Evolutionary conservation across 1,140 invertebrate species (phyloP), one percentile per base, ranked within the genome.

Genomic region (Drosophila lacteicornis): DNA sequence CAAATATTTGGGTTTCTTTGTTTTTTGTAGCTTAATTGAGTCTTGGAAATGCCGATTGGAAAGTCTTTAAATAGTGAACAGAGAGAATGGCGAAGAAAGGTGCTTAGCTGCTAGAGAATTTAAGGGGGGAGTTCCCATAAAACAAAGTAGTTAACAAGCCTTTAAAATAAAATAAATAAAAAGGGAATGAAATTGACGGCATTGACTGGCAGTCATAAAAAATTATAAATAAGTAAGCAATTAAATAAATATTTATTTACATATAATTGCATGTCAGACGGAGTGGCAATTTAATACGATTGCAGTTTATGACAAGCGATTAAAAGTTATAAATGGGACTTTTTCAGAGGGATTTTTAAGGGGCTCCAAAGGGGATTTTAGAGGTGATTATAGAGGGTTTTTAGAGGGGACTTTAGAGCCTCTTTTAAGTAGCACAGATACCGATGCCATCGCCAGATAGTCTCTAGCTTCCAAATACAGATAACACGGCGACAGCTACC

Each of bases 191-290:
- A 71, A 42, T 7, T 12, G 42, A 42, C 51, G 19, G 43, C 9
- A 38, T 38, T 43, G 55, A 40, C 7, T 49, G 53, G 49, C 63
- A 56, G 38, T 43, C 63, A 55, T 55, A 45, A 68, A 60, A 58
- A 60, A 60, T 38, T 76, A 81, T 90, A 80, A 88, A 87, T 80
- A 88, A 80, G 82, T 79, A 78, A 55, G 83, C 67, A 80, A 78
- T 87, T 87, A 84, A 84, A 87, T 88, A 87, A 87, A 88, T 87
- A 88, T 87, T 87, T 87, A 87, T 87, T 75, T 78, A 81, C 78
- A 84, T 79, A 75, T 88, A 87, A 87, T 88, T 87, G 80, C 73
- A 69, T 88, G 84, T 79, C 46, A 51, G 43, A 27, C 56, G 38
- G 43, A 46, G 50, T 56, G 75, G 68, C 55, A 78, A 84, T 88